Evolutionary conservation across 2,113 vertebrate species (phyloP).

Genomic region (Festucalex cinctus): DNA sequence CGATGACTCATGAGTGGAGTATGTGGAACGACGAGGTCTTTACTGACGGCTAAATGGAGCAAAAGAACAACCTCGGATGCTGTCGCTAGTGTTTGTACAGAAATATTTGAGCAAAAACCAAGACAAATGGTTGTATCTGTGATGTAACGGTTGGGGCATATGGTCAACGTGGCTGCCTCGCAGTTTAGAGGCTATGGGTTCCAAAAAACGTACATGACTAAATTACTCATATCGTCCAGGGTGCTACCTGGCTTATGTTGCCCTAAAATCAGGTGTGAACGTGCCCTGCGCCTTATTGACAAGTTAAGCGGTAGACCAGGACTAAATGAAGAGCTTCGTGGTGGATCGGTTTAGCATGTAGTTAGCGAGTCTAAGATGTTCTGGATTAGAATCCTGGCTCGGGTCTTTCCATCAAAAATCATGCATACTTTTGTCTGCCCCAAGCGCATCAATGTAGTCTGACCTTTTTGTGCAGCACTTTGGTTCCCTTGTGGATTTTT

Average conservation of each 20-base stretch:
- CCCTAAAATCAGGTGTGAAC: too few species aligned
- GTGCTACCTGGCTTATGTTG: too few species aligned
- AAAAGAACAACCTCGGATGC: neutral
- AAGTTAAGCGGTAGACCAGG: too few species aligned
- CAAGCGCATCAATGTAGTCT: neutral
- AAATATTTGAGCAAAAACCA: neutral
- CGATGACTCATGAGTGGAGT: slow-evolving; percentile 33
- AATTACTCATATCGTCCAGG: too few species aligned
- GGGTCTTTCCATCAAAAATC: too few species aligned
- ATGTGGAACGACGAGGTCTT: slow-evolving; percentile 1
- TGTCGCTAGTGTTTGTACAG: neutral
- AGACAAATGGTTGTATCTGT: neutral
- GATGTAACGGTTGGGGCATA: neutral
- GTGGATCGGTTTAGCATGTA: neutral
- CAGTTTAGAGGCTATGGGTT: neutral
- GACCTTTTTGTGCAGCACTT: too few species aligned
- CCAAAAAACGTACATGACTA: too few species aligned
- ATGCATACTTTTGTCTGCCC: neutral
- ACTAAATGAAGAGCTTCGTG: too few species aligned
- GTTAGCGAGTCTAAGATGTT: neutral
- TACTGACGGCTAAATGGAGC: neutral
- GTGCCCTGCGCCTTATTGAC: too few species aligned
- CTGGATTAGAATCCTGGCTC: neutral
- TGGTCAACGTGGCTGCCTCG: neutral
- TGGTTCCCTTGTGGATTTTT: too few species aligned